phyloP scores from a whole-genome alignment of 2,888 invertebrate genomes.

The Nycteola revayana region DNA sequence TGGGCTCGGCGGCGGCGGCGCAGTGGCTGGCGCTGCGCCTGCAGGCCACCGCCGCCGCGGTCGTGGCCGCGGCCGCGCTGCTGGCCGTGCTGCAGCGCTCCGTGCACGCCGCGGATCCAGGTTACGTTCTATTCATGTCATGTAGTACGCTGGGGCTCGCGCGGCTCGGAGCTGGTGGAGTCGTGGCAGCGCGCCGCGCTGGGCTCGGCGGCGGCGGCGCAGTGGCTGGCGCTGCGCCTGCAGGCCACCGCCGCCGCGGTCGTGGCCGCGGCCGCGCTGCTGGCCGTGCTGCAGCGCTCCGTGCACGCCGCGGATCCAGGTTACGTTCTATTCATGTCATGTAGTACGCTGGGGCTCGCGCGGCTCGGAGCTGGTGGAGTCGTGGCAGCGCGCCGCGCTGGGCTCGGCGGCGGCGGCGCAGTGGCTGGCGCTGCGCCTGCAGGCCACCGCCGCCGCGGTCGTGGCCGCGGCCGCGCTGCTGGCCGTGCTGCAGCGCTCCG shows the following conservation, averaged over 20 bases:
- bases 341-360: too few relatives aligned
- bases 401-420: conserved; percentile 90
- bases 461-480: conserved; percentile 67
- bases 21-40: conserved; percentile 95
- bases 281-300: conserved; percentile 84
- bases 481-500: conserved; percentile 84
- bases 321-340: too few relatives aligned
- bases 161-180: conserved; percentile 88
- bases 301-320: conserved; percentile 88
- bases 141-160: too few relatives aligned
- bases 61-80: conserved; percentile 73
- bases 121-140: too few relatives aligned
- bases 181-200: conserved; percentile 91
- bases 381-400: conserved; percentile 91
- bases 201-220: conserved; percentile 89
- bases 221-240: conserved; percentile 94
- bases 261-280: conserved; percentile 65
- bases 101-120: conserved; percentile 87
- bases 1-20: conserved; percentile 90
- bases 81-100: conserved; percentile 84
- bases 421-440: conserved; percentile 94
- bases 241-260: conserved; percentile 90
- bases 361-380: conserved; percentile 88
- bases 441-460: conserved; percentile 88
- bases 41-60: conserved; percentile 89